Evolutionary conservation across 2,113 vertebrate genomes (phyloP).

Genomic region (Etia nguti): DNA sequence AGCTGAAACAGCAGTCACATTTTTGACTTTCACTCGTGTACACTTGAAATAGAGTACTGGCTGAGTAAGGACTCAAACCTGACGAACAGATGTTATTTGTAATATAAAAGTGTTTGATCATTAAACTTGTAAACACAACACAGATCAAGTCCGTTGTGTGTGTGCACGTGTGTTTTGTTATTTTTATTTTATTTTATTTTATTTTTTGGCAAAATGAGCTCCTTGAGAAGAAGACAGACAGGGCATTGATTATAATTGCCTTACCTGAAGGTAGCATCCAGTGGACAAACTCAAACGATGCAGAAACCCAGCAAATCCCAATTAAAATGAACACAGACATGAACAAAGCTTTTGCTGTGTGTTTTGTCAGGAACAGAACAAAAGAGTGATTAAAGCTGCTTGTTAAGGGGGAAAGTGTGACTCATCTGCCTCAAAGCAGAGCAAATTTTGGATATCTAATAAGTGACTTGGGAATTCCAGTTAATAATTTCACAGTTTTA

Average conservation of each 20-base stretch:
- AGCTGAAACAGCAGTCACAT: neutral
- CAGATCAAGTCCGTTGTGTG: neutral
- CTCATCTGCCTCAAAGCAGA: slow-evolving; percentile 37
- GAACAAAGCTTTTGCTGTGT: slow-evolving; percentile 42
- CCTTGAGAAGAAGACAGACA: slow-evolving; percentile 19
- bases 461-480: slow-evolving; percentile 20
- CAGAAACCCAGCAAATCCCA: slow-evolving; percentile 48
- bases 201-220: neutral
- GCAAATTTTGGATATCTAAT: slow-evolving; percentile 46
- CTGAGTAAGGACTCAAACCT: neutral
- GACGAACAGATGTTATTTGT: slow-evolving; percentile 32
- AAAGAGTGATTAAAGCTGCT: slow-evolving; percentile 50
- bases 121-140: slow-evolving; percentile 33
- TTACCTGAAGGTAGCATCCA: slow-evolving; percentile 53
- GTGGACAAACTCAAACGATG: slow-evolving; percentile 23
- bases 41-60: neutral
- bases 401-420: slow-evolving; percentile 28
- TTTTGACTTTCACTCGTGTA: neutral
- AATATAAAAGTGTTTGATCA: slow-evolving; percentile 24
- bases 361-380: slow-evolving; percentile 44
- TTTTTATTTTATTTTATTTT: neutral
- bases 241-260: slow-evolving; percentile 51
- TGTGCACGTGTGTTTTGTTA: neutral
- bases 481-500: slow-evolving; percentile 21
- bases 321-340: slow-evolving; percentile 52